Conservation (phyloP, 1,140 invertebrate species). For the Drosophila chauvacae region DNA sequence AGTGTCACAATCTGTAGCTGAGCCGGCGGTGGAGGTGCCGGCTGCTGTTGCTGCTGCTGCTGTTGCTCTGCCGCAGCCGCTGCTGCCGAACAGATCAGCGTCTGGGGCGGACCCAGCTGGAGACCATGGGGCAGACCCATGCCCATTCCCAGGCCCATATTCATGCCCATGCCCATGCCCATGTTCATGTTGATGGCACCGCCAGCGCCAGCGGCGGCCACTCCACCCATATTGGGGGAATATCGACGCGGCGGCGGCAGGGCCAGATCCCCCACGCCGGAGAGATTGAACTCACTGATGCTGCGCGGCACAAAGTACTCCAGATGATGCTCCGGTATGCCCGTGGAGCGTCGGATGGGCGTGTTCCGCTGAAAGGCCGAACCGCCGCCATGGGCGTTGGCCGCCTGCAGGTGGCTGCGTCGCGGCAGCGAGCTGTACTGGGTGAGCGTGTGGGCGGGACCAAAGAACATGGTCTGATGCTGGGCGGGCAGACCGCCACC, state of each 20-base stretch:
- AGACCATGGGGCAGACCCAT: constrained; percentile 76
- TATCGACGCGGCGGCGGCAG: constrained; percentile 85
- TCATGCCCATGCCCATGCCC: constrained; percentile 46
- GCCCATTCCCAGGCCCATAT: constrained; percentile 48
- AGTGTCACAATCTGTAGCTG: constrained; percentile 79
- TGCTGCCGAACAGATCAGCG: constrained; percentile 68
- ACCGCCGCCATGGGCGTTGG: constrained; percentile 2
- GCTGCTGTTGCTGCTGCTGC: constrained; percentile 66
- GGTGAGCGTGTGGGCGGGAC: constrained; percentile 70
- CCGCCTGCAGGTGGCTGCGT: constrained; percentile 63
- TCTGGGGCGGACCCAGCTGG: constrained; percentile 73
- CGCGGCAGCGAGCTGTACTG: constrained; percentile 82
- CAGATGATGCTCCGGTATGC: constrained; percentile 87
- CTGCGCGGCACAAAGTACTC: constrained; percentile 93
- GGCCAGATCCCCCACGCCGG: constrained; percentile 86
- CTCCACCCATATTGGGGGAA: constrained; percentile 68
- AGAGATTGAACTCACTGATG: constrained; percentile 92
- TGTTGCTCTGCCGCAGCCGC: constrained; percentile 64
- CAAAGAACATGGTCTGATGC: constrained; percentile 84
- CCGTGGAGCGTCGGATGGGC: constrained; percentile 88
- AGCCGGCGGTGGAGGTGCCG: constrained; percentile 69
- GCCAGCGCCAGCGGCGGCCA: constrained; percentile 21
- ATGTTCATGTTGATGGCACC: constrained; percentile 38
- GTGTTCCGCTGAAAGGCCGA: constrained; percentile 87
- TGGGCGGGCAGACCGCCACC: constrained; percentile 49